These are phyloP conservation scores for Melospiza melodia DNA, from an alignment of 2,113 vertebrate genomes.

Conservation along the genomic window DNA sequence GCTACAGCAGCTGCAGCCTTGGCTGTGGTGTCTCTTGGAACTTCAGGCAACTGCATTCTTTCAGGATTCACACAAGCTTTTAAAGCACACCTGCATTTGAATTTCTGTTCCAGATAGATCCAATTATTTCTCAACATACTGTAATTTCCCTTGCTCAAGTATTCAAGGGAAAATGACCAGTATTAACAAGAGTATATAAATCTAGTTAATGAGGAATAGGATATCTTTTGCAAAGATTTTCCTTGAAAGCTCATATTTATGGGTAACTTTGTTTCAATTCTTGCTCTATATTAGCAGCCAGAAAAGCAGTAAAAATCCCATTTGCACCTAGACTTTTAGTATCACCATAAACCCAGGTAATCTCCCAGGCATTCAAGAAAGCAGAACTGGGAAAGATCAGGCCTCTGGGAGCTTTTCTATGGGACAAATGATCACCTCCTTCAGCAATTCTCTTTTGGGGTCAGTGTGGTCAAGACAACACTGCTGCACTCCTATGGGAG, in stretches of 20 bases:
- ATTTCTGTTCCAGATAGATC: neutral
- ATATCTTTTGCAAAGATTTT: neutral
- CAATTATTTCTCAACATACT: neutral
- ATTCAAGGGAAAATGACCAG: neutral
- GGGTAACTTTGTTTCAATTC: neutral
- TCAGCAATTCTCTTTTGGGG: neutral
- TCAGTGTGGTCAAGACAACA: neutral
- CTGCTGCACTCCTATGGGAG: neutral
- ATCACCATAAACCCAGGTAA: neutral
- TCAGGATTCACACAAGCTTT: neutral
- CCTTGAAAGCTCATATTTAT: neutral
- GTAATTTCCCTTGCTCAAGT: constrained; percentile 2
- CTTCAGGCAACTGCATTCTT: neutral
- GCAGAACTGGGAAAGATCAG: neutral
- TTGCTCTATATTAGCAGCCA: neutral
- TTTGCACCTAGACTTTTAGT: neutral
- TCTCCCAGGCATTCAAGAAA: neutral
- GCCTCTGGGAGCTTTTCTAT: neutral
- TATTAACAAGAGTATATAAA: constrained; percentile 9
- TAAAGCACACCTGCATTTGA: neutral
- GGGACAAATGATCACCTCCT: neutral
- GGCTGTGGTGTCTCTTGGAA: neutral
- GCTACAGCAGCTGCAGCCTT: neutral
- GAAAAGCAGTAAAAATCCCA: neutral
- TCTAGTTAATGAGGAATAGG: constrained; percentile 18